phyloP scores from a whole-genome alignment of 2,797 vertebrate genomes.

The Acrossocheilus fasciatus region DNA sequence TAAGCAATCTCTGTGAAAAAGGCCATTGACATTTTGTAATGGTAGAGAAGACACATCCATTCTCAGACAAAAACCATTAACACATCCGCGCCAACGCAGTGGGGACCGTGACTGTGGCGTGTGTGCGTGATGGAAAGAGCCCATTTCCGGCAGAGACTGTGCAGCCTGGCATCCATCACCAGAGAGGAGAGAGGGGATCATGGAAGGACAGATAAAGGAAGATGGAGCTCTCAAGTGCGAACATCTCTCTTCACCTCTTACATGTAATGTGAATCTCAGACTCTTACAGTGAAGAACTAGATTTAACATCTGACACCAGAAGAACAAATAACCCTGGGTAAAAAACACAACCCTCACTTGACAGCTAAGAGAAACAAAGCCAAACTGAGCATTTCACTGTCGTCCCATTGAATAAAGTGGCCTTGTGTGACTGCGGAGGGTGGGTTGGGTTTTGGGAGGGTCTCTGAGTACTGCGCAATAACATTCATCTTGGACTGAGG shows the following conservation, averaged over 20 bases:
- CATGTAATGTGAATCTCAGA: slow-evolving; percentile 2
- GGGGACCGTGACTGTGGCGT: not conserved
- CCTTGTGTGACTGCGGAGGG: not conserved
- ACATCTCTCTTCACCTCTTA: slow-evolving; percentile 27
- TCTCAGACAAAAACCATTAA: slow-evolving; percentile 47
- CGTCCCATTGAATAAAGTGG: not conserved
- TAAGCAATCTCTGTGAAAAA: slow-evolving; percentile 37
- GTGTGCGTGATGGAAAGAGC: slow-evolving; percentile 36
- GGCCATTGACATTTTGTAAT: slow-evolving; percentile 52
- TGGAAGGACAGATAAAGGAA: slow-evolving; percentile 40
- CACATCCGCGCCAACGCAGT: not conserved
- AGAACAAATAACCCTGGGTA: not conserved
- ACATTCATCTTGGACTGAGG: slow-evolving; percentile 38
- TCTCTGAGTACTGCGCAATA: slow-evolving; percentile 35
- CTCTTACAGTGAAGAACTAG: not conserved
- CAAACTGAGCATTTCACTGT: not conserved
- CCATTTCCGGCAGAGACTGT: slow-evolving; percentile 32
- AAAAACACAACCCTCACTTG: not conserved
- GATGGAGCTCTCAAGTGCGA: slow-evolving; percentile 7
- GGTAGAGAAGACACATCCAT: slow-evolving; percentile 45
- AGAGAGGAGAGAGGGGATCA: slow-evolving; percentile 7
- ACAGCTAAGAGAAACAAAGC: not conserved
- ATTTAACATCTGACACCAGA: slow-evolving; percentile 4
- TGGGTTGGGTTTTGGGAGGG: not conserved
- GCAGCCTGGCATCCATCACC: slow-evolving; percentile 42